Evolutionary conservation across 1,140 invertebrate genomes (phyloP).

Genomic region (Aporrectodea caliginosa): DNA sequence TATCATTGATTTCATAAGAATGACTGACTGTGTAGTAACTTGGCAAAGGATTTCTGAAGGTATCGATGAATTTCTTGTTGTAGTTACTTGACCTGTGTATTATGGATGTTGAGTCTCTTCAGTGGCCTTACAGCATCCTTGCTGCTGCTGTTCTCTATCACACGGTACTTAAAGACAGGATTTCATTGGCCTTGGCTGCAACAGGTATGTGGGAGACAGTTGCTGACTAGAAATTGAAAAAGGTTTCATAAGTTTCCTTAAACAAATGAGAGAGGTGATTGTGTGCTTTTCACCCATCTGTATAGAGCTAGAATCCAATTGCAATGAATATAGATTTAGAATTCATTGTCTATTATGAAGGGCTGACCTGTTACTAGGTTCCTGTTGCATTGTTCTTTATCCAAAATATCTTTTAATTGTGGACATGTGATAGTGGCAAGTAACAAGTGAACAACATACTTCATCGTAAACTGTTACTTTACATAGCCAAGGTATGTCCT

Average conservation of each 20-base stretch:
- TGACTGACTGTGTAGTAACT: no score
- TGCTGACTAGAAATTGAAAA: background rate
- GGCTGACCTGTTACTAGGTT: no score
- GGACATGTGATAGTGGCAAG: no score
- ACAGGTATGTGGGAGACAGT: background rate
- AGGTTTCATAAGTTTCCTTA: background rate
- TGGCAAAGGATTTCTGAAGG: no score
- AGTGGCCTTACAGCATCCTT: conserved; percentile 76
- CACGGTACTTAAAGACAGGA: conserved; percentile 52
- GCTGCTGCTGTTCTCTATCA: conserved; percentile 84
- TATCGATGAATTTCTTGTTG: no score
- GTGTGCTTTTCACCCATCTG: background rate
- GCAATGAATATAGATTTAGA: background rate
- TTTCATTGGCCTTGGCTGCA: background rate
- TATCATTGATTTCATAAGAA: no score
- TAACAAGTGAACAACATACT: no score
- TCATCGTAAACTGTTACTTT: no score
- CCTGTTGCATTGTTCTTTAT: no score
- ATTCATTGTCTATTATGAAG: no score
- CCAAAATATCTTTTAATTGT: no score
- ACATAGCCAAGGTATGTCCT: no score
- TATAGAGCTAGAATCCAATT: background rate
- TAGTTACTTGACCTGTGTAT: conserved; percentile 82
- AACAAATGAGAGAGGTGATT: background rate
- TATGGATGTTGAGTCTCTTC: conserved; percentile 75